Evolutionary conservation across 2,113 vertebrate genomes (phyloP).

Genomic region (Cephalopholis sonnerati): DNA sequence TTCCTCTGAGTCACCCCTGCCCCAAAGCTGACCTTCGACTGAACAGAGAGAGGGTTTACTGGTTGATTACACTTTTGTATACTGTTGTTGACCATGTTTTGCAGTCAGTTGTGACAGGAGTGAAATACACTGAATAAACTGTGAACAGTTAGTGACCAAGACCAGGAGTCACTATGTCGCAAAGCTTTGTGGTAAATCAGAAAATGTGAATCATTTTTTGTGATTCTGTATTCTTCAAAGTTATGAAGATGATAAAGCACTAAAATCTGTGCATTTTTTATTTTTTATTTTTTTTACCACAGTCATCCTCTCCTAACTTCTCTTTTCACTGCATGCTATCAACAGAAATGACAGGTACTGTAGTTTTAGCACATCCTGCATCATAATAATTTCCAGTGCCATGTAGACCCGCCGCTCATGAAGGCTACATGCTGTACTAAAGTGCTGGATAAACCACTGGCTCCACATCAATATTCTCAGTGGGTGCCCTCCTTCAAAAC

Average conservation of each 20-base stretch:
- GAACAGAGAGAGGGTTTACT: not conserved
- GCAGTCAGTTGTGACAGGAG: not conserved
- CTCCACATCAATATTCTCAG: constrained; percentile 63
- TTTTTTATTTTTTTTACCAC: too few species aligned
- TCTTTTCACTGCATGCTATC: not conserved
- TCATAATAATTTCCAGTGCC: constrained; percentile 32
- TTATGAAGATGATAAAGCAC: not conserved
- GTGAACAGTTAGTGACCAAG: not conserved
- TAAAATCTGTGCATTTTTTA: not conserved
- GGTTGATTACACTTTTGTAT: not conserved
- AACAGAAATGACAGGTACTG: constrained; percentile 22
- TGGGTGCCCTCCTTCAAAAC: constrained; percentile 44
- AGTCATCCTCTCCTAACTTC: not conserved
- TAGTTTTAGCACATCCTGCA: not conserved
- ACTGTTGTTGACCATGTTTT: not conserved
- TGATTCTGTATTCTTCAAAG: not conserved
- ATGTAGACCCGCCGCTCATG: constrained; percentile 18
- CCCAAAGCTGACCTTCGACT: not conserved
- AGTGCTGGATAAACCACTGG: constrained; percentile 45
- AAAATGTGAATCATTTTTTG: not conserved
- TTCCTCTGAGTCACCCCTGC: not conserved
- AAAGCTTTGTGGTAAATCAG: not conserved
- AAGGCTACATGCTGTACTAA: constrained; percentile 7
- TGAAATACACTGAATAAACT: not conserved
- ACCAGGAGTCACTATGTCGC: not conserved